These are phyloP conservation scores for Coecobrya sp. DNA, from an alignment of 2,888 invertebrate species.

Conservation along the genomic window DNA sequence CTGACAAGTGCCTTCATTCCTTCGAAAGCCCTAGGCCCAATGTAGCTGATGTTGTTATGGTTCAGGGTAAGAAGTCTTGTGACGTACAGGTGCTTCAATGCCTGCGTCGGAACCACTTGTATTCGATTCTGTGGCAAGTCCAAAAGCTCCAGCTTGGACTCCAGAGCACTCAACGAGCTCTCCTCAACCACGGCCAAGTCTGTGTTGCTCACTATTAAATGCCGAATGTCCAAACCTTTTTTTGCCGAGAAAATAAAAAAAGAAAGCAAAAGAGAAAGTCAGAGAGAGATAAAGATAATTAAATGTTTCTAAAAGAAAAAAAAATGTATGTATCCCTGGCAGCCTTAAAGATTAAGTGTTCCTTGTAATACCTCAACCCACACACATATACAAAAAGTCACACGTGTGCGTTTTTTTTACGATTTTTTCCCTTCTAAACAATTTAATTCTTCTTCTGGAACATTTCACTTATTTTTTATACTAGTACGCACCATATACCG, in stretches of 20 bases:
- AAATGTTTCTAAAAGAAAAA: too few species aligned
- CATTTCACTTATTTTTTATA: too few species aligned
- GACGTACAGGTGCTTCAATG: constrained; percentile 93
- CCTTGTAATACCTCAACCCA: too few species aligned
- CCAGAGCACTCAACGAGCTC: constrained; percentile 95
- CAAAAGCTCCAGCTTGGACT: constrained; percentile 92
- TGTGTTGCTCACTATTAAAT: constrained; percentile 95
- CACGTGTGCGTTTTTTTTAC: too few species aligned
- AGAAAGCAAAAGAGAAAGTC: too few species aligned
- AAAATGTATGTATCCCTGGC: too few species aligned
- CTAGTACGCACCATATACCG: too few species aligned
- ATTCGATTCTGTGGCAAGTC: constrained; percentile 96
- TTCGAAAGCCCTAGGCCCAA: constrained; percentile 94
- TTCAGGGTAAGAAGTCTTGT: constrained; percentile 96
- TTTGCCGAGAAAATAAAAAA: background rate
- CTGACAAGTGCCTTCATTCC: constrained; percentile 96
- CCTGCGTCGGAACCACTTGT: constrained; percentile 93
- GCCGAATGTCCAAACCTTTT: constrained; percentile 93
- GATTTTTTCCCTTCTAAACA: too few species aligned
- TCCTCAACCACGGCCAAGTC: constrained; percentile 96
- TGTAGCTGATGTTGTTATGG: constrained; percentile 93
- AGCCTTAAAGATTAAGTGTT: too few species aligned
- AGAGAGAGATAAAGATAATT: background rate
- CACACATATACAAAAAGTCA: too few species aligned
- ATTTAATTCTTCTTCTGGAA: too few species aligned